These are phyloP conservation scores for Hylyphantes graminicola DNA, from an alignment of 1,140 invertebrate species.

Conservation along the genomic window DNA sequence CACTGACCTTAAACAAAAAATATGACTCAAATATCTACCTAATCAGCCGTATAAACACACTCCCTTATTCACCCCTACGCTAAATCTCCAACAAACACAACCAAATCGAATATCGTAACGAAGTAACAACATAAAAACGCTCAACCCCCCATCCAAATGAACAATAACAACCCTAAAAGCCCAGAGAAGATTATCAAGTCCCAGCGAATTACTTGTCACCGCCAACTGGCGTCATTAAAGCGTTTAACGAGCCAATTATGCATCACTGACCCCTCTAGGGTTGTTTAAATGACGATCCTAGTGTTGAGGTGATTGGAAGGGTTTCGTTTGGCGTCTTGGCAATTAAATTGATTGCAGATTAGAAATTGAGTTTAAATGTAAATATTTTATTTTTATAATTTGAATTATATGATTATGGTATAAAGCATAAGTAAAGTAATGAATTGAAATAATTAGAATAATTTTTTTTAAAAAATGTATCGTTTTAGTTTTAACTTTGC, in stretches of 20 bases:
- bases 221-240: slow-evolving; percentile 51
- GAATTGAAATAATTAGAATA: too few relatives aligned
- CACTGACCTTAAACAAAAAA: neutral
- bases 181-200: slow-evolving; percentile 29
- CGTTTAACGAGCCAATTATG: slow-evolving; percentile 57
- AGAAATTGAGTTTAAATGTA: too few relatives aligned
- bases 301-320: too few relatives aligned
- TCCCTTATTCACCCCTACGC: neutral
- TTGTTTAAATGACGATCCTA: slow-evolving; percentile 1
- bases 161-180: slow-evolving; percentile 40
- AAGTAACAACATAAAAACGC: neutral
- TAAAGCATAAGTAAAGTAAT: too few relatives aligned
- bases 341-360: too few relatives aligned
- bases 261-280: slow-evolving; percentile 35
- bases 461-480: too few relatives aligned
- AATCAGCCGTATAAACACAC: too few relatives aligned
- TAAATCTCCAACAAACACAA: neutral
- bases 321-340: too few relatives aligned
- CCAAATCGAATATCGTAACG: neutral
- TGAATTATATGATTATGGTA: too few relatives aligned
- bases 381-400: too few relatives aligned
- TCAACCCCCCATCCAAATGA: slow-evolving; percentile 15
- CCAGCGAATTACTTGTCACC: slow-evolving; percentile 51
- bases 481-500: too few relatives aligned
- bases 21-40: neutral